A percentile compares a stretch with the other conserved stretches of the same genome.
phyloP scores from a whole-genome alignment of 1,140 invertebrate species.

The Drosophila trapezifrons region DNA sequence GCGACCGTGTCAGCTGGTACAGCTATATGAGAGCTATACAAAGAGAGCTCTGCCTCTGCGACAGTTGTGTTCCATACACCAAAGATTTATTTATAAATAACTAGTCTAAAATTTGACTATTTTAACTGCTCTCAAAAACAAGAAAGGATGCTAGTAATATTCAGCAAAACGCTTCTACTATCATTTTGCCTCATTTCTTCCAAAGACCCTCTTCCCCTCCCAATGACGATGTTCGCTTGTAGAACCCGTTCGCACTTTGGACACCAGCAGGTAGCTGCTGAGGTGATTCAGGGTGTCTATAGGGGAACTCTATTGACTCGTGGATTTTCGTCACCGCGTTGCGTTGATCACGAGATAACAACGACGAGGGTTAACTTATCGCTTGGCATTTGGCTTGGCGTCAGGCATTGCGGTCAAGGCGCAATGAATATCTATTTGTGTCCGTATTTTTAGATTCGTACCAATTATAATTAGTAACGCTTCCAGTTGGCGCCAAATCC shows the following conservation, averaged over 20 bases:
- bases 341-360: constrained; percentile 26
- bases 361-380: constrained; percentile 21
- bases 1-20: constrained; percentile 10
- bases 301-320: constrained; percentile 46
- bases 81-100: too few relatives aligned
- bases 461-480: constrained; percentile 9
- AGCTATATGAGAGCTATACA: too few relatives aligned
- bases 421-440: background rate
- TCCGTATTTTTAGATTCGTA: constrained; percentile 15
- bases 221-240: constrained; percentile 5
- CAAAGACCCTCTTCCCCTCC: constrained; percentile 1
- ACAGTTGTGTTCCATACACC: too few relatives aligned
- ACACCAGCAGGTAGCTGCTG: constrained; percentile 7
- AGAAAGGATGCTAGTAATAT: background rate
- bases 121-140: background rate
- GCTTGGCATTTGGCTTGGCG: constrained; percentile 19
- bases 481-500: background rate
- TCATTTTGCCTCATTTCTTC: background rate
- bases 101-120: too few relatives aligned
- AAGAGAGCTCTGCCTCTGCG: too few relatives aligned
- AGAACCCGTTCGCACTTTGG: constrained; percentile 26
- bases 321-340: constrained; percentile 22
- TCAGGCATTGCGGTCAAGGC: constrained; percentile 13
- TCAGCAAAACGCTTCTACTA: background rate
- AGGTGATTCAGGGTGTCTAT: constrained; percentile 7